A percentile compares a stretch with the other conserved stretches of the same genome.
Conservation (phyloP, 2,797 vertebrate genomes). For the Peromyscus nudipes region DNA sequence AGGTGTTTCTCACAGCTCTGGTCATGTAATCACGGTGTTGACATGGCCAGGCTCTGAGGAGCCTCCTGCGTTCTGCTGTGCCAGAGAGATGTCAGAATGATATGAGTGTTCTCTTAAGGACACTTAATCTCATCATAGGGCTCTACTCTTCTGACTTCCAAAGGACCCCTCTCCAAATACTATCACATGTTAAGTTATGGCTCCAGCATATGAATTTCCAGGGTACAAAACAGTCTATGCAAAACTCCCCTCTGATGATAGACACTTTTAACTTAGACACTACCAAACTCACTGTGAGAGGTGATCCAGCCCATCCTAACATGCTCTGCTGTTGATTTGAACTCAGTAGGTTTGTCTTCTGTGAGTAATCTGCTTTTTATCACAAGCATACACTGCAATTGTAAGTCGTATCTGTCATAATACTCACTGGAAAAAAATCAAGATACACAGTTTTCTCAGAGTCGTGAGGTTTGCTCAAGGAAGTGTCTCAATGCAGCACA, state of each 20-base stretch:
- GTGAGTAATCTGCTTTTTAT: background rate
- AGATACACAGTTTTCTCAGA: background rate
- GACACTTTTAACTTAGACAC: background rate
- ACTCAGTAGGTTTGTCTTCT: background rate
- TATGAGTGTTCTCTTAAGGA: background rate
- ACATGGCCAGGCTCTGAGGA: background rate
- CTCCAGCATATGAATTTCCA: background rate
- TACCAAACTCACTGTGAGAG: background rate
- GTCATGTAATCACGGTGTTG: background rate
- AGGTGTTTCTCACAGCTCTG: background rate
- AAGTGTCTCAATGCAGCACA: background rate
- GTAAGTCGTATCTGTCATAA: background rate
- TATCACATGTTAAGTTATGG: background rate
- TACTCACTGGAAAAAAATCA: background rate
- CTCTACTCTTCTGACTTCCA: background rate
- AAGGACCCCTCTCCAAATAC: background rate
- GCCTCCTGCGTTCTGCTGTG: background rate
- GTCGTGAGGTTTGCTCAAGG: background rate
- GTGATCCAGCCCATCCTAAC: background rate
- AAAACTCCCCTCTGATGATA: background rate
- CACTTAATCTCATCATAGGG: background rate
- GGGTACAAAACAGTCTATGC: background rate
- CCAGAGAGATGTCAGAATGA: background rate
- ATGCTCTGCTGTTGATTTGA: background rate
- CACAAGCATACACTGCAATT: background rate